Percentiles rank a stretch among this genome's conserved stretches.
Conservation (phyloP, 2,113 vertebrate genomes). For the Protobothrops flavoviridis region DNA sequence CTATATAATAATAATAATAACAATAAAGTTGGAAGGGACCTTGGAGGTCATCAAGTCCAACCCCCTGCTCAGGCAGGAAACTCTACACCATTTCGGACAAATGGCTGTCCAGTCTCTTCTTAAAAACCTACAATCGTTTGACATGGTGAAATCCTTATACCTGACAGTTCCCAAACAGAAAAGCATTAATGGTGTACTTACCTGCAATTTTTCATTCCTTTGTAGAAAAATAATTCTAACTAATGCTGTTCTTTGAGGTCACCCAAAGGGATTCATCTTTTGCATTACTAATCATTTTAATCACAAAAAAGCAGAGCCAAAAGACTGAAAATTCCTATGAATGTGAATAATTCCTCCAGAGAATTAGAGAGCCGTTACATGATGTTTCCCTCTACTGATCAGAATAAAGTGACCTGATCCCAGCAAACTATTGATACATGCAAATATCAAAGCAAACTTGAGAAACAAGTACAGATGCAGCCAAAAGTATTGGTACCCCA, state of each 20-base stretch:
- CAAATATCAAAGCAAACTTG: background rate
- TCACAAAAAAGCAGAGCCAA: background rate
- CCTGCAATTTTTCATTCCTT: slow-evolving; percentile 1
- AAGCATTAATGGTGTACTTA: background rate
- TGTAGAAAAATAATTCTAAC: background rate
- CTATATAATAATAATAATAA: background rate
- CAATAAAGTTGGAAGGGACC: no score
- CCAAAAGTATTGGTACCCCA: background rate
- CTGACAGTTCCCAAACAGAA: slow-evolving; percentile 1
- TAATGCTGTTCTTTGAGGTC: background rate
- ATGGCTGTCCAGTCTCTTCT: no score
- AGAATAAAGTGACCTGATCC: background rate
- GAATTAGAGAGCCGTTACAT: background rate
- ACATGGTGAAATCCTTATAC: background rate
- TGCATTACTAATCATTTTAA: background rate
- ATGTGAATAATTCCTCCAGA: background rate
- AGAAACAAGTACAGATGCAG: background rate
- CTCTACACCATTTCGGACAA: no score
- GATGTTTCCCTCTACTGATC: background rate
- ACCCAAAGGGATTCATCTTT: background rate
- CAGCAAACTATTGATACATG: background rate
- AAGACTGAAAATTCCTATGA: background rate
- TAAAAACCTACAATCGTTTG: background rate
- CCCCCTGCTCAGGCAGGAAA: no score
- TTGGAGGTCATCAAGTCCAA: no score